Evolutionary conservation across 2,113 vertebrate genomes (phyloP).

Genomic region (Cyanocitta stelleri): DNA sequence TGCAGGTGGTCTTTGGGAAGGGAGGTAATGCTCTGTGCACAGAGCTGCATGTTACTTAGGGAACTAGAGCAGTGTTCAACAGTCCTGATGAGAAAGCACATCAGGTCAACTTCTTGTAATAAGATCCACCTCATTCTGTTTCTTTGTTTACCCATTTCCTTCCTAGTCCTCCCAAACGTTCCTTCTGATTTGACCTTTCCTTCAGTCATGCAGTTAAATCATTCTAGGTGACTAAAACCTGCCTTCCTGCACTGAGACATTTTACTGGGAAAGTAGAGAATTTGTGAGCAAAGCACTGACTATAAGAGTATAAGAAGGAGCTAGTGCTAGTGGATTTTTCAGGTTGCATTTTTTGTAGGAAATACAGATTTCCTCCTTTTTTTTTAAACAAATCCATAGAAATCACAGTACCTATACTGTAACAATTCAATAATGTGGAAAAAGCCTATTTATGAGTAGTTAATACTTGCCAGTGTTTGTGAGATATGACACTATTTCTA

Average conservation of each 20-base stretch:
- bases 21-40: background rate
- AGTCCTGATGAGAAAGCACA: background rate
- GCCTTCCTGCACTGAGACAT: background rate
- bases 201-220: background rate
- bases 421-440: background rate
- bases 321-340: background rate
- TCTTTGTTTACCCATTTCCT: background rate
- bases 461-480: background rate
- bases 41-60: background rate
- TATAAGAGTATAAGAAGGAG: background rate
- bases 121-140: background rate
- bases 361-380: background rate
- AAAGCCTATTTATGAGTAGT: background rate
- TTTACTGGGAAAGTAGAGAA: background rate
- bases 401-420: background rate
- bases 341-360: background rate
- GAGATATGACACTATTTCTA: background rate
- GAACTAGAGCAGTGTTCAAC: background rate
- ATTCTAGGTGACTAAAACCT: background rate
- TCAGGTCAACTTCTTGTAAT: background rate
- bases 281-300: background rate
- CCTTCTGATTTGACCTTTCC: background rate
- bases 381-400: background rate
- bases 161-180: background rate
- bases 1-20: background rate